A percentile compares a stretch with the other conserved stretches of the same genome.
phyloP scores from a whole-genome alignment of 2,797 vertebrate genomes.

The Catostomus latipinnis region DNA sequence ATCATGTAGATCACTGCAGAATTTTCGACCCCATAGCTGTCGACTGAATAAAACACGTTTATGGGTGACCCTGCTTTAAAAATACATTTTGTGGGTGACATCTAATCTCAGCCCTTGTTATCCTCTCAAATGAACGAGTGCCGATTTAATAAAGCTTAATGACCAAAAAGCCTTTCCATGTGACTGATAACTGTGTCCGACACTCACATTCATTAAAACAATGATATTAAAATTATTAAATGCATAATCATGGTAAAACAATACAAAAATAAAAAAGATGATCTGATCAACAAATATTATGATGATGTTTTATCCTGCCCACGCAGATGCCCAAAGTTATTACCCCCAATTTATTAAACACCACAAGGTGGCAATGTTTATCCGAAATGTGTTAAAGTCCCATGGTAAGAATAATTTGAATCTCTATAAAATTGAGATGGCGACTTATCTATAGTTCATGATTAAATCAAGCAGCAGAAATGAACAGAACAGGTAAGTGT shows the following conservation, averaged over 20 bases:
- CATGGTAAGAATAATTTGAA: conserved; percentile 77
- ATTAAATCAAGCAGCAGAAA: background rate
- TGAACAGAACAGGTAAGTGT: background rate
- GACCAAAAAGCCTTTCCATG: conserved; percentile 3
- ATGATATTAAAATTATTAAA: conserved; percentile 54
- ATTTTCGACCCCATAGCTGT: conserved; percentile 12
- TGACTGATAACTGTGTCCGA: background rate
- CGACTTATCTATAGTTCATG: conserved; percentile 34
- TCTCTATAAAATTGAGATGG: conserved; percentile 54
- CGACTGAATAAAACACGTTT: conserved; percentile 15
- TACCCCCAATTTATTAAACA: conserved; percentile 58
- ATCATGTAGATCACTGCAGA: conserved; percentile 41
- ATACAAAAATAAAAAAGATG: background rate
- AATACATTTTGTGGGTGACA: background rate
- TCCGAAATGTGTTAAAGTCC: conserved; percentile 83
- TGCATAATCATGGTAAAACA: conserved; percentile 5
- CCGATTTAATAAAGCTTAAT: background rate
- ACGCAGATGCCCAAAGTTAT: conserved; percentile 56
- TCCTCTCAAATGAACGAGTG: background rate
- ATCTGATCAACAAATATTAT: conserved; percentile 52
- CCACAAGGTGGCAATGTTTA: conserved; percentile 99
- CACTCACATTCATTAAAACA: conserved; percentile 1
- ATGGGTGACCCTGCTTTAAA: background rate
- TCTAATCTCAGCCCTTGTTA: conserved; percentile 11
- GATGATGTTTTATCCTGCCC: conserved; percentile 43